Evolutionary conservation across 2,888 invertebrate species (phyloP).

Genomic region (Papilio protenor): DNA sequence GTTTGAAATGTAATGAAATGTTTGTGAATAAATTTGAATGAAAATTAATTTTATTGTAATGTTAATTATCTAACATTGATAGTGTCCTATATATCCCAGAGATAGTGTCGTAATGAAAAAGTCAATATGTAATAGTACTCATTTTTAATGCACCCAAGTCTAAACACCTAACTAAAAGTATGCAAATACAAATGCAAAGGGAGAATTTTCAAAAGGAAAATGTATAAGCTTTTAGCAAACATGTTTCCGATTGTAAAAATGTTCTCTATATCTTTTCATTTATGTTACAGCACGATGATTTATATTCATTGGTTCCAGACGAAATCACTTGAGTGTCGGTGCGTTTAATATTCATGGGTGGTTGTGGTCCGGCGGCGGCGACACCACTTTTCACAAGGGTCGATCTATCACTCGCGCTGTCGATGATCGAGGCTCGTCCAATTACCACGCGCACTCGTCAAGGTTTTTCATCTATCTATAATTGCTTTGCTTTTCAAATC

Average conservation of each 20-base stretch:
- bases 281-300: constrained; percentile 38
- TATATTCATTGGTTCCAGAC: constrained; percentile 55
- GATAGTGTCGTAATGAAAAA: neutral
- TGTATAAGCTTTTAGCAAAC: neutral
- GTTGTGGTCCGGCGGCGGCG: constrained; percentile 57
- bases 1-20: neutral
- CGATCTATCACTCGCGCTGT: constrained; percentile 60
- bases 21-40: neutral
- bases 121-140: neutral
- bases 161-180: neutral
- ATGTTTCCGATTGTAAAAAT: neutral
- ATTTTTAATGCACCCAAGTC: no score
- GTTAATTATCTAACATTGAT: no score
- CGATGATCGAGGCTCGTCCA: constrained; percentile 67
- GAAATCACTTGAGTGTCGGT: constrained; percentile 62
- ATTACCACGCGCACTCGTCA: constrained; percentile 67
- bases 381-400: constrained; percentile 63
- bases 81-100: no score
- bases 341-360: constrained; percentile 73
- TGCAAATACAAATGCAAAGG: neutral
- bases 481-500: constrained; percentile 58
- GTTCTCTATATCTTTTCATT: neutral
- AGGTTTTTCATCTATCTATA: constrained; percentile 63
- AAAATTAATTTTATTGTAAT: neutral
- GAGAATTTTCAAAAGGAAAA: neutral